Evolutionary conservation across 2,888 invertebrate genomes (phyloP), one percentile per base, ranked within the genome.

Genomic region (Eristalinus sepulchralis): DNA sequence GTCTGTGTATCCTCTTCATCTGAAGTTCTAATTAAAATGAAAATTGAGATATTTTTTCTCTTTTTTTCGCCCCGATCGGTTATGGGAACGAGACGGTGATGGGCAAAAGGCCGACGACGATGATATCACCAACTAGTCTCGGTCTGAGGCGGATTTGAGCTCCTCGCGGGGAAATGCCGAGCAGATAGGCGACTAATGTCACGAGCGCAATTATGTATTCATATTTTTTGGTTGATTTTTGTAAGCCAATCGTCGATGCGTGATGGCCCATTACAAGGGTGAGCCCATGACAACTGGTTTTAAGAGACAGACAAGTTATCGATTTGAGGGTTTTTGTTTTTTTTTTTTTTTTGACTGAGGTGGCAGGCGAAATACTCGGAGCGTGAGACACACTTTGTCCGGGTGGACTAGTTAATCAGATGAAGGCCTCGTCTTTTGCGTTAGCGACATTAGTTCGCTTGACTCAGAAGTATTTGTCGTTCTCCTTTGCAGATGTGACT

Each of bases 131-230:
- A 24, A 10, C 59, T 22, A 17, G 34, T 5, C 34, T 47, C 53
- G 36, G 47, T 47, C 39, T 39, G 4, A 39, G n/a, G 13, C 34
- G 9, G 5, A 8, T 34, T 39, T n/a, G 39, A 1, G n/a, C 1
- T 47, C 47, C 1, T 47, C 47, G 47, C 47, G 1, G 47, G 17
- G 47, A 17, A 47, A 47, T 47, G 47, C 47, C 8, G 47, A 17
- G 8, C n/a, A 47, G 47, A 47, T 47, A 6, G 17, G 36, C 17
- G 13, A 57, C 33, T 66, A 72, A 60, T n/a, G 57, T 77, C 55
- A 67, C 71, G 71, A 67, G n/a, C 4, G 66, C 47, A 66, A 77
- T 82, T 82, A 66, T 66, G 36, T 67, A 82, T 82, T 82, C 66
- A 77, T 67, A 72, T 77, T 72, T 31, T 47, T 8, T 8, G 47